A percentile compares a stretch with the other conserved stretches of the same genome.
These are phyloP conservation scores for Polydrusus cervinus DNA, from an alignment of 2,888 invertebrate species.

Conservation along the genomic window DNA sequence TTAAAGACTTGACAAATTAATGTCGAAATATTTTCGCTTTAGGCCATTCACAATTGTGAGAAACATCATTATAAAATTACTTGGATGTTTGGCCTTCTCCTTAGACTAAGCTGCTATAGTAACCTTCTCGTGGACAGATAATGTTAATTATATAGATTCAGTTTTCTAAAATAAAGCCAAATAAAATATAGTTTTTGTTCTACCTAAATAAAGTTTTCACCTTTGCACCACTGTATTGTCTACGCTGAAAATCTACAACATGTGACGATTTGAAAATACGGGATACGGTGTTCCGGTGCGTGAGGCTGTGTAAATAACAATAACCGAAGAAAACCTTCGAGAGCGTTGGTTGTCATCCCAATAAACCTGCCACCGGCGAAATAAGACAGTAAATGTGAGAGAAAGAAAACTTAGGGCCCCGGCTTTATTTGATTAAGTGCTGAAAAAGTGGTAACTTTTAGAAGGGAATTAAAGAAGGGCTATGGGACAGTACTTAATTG, in stretches of 20 bases:
- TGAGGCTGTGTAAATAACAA: constrained; percentile 63
- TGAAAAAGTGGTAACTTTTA: constrained; percentile 33
- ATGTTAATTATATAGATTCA: no score
- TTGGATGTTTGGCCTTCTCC: no score
- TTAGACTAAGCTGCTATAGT: no score
- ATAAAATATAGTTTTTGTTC: not conserved
- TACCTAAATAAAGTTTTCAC: not conserved
- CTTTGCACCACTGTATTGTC: constrained; percentile 9
- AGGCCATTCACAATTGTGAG: no score
- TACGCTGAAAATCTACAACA: constrained; percentile 56
- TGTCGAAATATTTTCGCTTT: no score
- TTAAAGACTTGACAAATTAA: no score
- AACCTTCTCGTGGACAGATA: no score
- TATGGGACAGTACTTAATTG: constrained; percentile 24
- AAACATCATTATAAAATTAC: no score
- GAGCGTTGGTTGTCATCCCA: constrained; percentile 46
- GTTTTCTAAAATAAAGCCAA: no score
- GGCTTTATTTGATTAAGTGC: constrained; percentile 47
- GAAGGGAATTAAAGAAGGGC: constrained; percentile 32
- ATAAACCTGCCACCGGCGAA: constrained; percentile 42
- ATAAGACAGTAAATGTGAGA: constrained; percentile 12
- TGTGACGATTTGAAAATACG: constrained; percentile 59
- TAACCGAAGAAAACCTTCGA: constrained; percentile 59
- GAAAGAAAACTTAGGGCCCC: constrained; percentile 21
- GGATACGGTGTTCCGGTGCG: constrained; percentile 58